A percentile compares a stretch with the other conserved stretches of the same genome.
Evolutionary conservation across 2,888 invertebrate species (phyloP).

Genomic region (Hetaerina titia): DNA sequence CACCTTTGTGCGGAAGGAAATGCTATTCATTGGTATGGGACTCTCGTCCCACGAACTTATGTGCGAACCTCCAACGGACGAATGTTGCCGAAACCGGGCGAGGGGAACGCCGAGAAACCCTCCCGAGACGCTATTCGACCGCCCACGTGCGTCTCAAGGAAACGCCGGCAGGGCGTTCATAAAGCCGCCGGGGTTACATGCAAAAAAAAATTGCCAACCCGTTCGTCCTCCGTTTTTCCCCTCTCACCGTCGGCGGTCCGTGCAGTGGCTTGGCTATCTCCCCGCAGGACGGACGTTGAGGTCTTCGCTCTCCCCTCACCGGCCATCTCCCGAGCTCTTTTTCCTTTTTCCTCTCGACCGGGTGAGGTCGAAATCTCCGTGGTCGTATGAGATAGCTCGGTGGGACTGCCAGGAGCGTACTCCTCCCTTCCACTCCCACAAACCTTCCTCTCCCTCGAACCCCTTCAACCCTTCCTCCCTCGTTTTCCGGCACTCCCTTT

Average conservation of each 20-base stretch:
- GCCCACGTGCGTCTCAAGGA: background rate
- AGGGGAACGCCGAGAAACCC: too few species aligned
- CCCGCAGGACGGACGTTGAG: conserved; percentile 11
- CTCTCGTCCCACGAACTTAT: too few species aligned
- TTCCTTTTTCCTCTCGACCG: background rate
- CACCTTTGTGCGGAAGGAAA: too few species aligned
- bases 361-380: background rate
- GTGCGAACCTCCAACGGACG: too few species aligned
- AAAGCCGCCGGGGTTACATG: background rate
- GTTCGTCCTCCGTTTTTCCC: background rate
- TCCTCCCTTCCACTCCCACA: background rate
- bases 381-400: background rate
- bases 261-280: conserved; percentile 11
- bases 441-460: background rate
- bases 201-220: background rate
- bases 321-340: conserved; percentile 9
- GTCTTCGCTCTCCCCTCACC: background rate
- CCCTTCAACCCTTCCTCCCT: background rate
- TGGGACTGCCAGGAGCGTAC: background rate
- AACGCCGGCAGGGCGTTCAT: background rate
- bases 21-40: too few species aligned
- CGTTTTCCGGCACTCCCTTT: background rate
- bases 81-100: too few species aligned
- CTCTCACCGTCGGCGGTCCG: background rate
- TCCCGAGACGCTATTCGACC: too few species aligned